Evolutionary conservation across 2,113 vertebrate species (phyloP).

Genomic region (Sula dactylatra): DNA sequence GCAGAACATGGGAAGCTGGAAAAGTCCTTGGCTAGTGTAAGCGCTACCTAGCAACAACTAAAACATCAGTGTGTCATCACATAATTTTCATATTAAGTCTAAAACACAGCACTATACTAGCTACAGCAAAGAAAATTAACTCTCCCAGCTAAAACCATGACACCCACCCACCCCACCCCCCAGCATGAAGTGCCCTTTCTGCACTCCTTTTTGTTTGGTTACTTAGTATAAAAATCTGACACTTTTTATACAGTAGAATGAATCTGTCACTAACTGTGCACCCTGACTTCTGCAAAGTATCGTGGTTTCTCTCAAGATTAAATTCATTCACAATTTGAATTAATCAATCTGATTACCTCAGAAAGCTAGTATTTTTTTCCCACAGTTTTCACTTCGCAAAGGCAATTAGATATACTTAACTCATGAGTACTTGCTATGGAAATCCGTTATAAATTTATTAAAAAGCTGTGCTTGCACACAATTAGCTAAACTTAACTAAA

Average conservation of each 20-base stretch:
- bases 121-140: no score
- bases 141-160: no score
- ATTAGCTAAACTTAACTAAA: background rate
- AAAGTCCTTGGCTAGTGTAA: no score
- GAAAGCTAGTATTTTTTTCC: background rate
- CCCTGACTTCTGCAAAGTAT: background rate
- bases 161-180: no score
- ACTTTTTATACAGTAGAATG: background rate
- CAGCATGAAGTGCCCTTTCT: background rate
- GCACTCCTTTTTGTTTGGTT: background rate
- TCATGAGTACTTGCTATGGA: background rate
- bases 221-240: background rate
- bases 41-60: no score
- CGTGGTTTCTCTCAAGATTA: background rate
- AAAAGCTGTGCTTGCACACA: background rate
- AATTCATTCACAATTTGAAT: background rate
- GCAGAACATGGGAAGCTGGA: no score
- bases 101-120: no score
- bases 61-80: no score
- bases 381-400: background rate
- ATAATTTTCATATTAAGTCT: no score
- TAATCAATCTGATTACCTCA: background rate
- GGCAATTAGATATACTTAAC: background rate
- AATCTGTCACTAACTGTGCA: background rate
- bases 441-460: background rate